phyloP scores from a whole-genome alignment of 2,113 vertebrate genomes.

The Hoplias malabaricus region DNA sequence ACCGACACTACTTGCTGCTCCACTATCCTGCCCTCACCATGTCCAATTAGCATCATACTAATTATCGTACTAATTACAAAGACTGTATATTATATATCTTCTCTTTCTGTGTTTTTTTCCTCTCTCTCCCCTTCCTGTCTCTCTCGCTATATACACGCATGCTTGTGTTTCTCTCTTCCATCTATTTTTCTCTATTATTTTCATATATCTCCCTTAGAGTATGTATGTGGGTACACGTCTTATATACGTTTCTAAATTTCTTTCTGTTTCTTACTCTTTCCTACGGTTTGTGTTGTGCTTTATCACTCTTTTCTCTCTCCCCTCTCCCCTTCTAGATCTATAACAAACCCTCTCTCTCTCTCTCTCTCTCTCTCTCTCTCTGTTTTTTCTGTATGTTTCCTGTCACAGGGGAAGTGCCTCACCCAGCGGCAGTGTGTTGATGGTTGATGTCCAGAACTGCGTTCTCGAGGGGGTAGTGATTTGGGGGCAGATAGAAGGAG shows the following conservation, averaged over 20 bases:
- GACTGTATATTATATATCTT: too few species aligned
- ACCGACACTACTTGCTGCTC: too few species aligned
- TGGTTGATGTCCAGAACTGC: constrained; percentile 62
- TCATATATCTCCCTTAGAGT: too few species aligned
- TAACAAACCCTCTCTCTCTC: neutral
- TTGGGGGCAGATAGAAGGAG: constrained; percentile 54
- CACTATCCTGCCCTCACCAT: too few species aligned
- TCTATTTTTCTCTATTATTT: too few species aligned
- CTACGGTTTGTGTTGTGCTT: neutral
- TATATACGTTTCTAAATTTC: too few species aligned
- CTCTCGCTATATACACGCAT: too few species aligned
- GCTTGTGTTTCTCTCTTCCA: neutral
- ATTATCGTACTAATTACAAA: too few species aligned
- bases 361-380: neutral
- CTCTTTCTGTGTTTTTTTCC: too few species aligned
- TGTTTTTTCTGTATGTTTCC: constrained; percentile 69
- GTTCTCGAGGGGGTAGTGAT: constrained; percentile 62
- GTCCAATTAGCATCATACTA: too few species aligned
- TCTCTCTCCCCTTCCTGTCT: neutral
- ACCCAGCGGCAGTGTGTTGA: constrained; percentile 63
- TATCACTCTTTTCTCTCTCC: neutral
- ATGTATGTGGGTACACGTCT: too few species aligned
- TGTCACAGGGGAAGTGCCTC: constrained; percentile 79
- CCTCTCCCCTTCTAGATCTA: neutral
- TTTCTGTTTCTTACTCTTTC: neutral